Base-by-base conservation (phyloP, 2,113 vertebrate species). In the Noturus placidus region DNA sequence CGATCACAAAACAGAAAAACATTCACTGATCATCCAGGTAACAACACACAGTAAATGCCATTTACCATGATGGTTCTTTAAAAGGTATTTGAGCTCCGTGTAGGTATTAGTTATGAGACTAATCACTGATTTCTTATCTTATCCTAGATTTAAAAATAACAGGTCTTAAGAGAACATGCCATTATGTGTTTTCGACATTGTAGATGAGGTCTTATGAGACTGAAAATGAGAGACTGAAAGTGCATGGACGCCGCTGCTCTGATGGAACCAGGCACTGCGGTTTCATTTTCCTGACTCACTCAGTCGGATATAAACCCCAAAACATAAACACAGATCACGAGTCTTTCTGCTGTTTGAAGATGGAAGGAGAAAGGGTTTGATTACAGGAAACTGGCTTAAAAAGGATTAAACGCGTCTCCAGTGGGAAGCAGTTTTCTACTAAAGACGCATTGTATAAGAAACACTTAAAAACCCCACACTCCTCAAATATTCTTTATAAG, bases 331-430 rank as follows among this genome's bases (percentile, higher is more conserved):
- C 5, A 1, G 84, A 38, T 77, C 69, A n/a, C 54, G 4, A 20
- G 30, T 19, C 83, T 27, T n/a, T 50, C 20, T 15, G 30, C 63
- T 56, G 78, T 70, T 22, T 84, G 83, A 85, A 72, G 83, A 20
- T n/a, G 11, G 1, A 70, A 33, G 50, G 52, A 38, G 30, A 57
- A 59, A 65, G 30, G 38, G 80, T 82, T 63, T 82, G 56, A 63
- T 82, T 80, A 70, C 42, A 69, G 42, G 50, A 72, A 54, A 54
- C 65, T 25, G 61, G 63, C 5, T 54, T 70, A 33, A 30, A 69
- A 33, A 19, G 63, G 46, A 84, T 57, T 72, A 84, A 20, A 84
- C n/a, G 22, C 46, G 54, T 35, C 63, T 84, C 63, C 42, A 65
- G 27, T 50, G 17, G 80, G 82, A 5, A 50, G 42, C 30, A 25